These are phyloP conservation scores for Oconnorella tubifera DNA, from an alignment of 2,888 invertebrate species.

Conservation along the genomic window DNA sequence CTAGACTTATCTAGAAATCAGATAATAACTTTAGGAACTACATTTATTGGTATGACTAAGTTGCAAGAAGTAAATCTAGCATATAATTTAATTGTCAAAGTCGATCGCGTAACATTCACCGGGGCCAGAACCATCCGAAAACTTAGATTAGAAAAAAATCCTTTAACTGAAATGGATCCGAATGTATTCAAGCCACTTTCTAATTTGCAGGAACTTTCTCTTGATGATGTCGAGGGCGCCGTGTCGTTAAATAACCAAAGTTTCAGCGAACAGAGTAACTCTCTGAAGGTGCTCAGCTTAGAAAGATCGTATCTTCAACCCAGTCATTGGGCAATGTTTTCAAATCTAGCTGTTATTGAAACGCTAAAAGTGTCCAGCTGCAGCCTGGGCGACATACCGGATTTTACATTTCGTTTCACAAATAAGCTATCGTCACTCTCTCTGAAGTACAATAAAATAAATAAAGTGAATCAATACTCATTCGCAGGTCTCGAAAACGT, in stretches of 20 bases:
- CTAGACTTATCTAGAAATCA: neutral
- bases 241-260: neutral
- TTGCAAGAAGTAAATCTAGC: neutral
- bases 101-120: neutral
- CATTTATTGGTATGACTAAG: neutral
- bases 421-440: neutral
- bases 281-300: slow-evolving; percentile 3
- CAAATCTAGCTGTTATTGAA: neutral
- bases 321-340: slow-evolving; percentile 2
- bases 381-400: slow-evolving; percentile 8
- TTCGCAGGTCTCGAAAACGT: neutral
- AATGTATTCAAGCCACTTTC: neutral
- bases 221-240: neutral
- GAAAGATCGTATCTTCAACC: neutral
- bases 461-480: neutral
- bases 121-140: neutral
- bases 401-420: slow-evolving; percentile 4
- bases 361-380: neutral
- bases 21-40: neutral
- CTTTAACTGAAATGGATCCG: neutral
- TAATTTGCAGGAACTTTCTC: slow-evolving; percentile 4
- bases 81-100: neutral
- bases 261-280: slow-evolving; percentile 3
- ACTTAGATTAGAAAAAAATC: slow-evolving; percentile 1
- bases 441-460: neutral